Percentiles rank a stretch among this genome's conserved stretches.
Conservation (phyloP, 2,888 invertebrate genomes). For the Mythimna pallens region DNA sequence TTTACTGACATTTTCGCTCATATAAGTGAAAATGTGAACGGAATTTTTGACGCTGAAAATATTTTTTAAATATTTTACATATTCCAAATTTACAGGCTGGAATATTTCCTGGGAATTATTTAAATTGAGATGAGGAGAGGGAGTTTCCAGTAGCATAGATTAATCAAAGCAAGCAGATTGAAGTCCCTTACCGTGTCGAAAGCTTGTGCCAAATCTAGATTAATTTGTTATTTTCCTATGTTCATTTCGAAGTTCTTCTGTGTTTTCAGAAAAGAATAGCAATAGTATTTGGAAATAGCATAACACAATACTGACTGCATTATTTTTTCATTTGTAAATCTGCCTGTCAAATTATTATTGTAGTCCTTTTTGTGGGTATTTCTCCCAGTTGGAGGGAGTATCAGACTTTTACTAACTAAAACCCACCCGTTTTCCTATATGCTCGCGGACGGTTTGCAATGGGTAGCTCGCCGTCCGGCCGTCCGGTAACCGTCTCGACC, state of each 20-base stretch:
- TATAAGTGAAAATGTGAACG: constrained; percentile 13
- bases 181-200: constrained; percentile 7
- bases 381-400: too few species aligned
- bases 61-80: constrained; percentile 34
- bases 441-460: too few species aligned
- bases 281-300: too few species aligned
- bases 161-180: constrained; percentile 23
- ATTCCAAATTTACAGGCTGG: constrained; percentile 12
- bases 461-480: too few species aligned
- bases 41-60: constrained; percentile 1
- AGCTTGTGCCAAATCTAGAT: constrained; percentile 11
- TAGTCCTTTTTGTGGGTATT: too few species aligned
- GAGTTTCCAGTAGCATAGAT: constrained; percentile 3
- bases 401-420: too few species aligned
- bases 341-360: too few species aligned
- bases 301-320: neutral
- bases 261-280: neutral
- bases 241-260: neutral
- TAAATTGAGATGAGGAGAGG: constrained; percentile 20
- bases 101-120: constrained; percentile 30
- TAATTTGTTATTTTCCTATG: neutral
- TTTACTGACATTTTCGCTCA: constrained; percentile 19
- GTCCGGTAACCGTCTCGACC: too few species aligned
- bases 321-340: neutral
- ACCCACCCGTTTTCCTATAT: too few species aligned